phyloP scores from a whole-genome alignment of 2,888 invertebrate genomes.

The Protodeltote pygarga region DNA sequence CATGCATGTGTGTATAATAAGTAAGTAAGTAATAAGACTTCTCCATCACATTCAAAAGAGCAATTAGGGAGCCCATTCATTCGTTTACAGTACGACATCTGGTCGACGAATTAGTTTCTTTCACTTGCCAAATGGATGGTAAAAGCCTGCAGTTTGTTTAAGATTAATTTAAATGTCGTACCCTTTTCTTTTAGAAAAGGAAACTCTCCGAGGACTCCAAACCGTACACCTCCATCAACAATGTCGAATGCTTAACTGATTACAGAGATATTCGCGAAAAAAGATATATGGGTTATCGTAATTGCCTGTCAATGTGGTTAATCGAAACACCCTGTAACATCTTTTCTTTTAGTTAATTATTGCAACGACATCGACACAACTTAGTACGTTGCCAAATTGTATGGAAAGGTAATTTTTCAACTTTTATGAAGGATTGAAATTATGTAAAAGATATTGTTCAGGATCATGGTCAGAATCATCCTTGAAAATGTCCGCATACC shows the following conservation, averaged over 20 bases:
- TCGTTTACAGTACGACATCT: slow-evolving; percentile 21
- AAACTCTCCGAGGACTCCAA: slow-evolving; percentile 13
- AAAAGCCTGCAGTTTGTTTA: slow-evolving; percentile 14
- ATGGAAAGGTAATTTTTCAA: no score
- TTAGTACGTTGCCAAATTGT: no score
- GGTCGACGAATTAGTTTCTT: slow-evolving; percentile 16
- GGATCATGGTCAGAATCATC: no score
- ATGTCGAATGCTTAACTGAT: background rate
- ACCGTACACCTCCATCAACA: slow-evolving; percentile 9
- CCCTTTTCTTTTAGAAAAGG: slow-evolving; percentile 11
- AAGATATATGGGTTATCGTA: slow-evolving; percentile 10
- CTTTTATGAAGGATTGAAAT: no score
- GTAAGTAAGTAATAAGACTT: slow-evolving; percentile 30
- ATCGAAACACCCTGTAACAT: slow-evolving; percentile 30
- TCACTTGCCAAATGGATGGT: slow-evolving; percentile 9
- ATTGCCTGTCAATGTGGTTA: slow-evolving; percentile 17
- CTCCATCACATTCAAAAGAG: slow-evolving; percentile 42
- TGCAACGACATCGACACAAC: slow-evolving; percentile 31
- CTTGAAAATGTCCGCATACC: no score
- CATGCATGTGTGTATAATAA: slow-evolving; percentile 6
- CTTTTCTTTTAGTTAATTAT: slow-evolving; percentile 40
- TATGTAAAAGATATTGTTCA: no score
- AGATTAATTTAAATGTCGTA: slow-evolving; percentile 9
- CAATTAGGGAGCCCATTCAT: slow-evolving; percentile 32
- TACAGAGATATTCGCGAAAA: background rate